Evolutionary conservation across 2,888 invertebrate genomes (phyloP), one percentile per base, ranked within the genome.

Genomic region (Caradrina kadenii): DNA sequence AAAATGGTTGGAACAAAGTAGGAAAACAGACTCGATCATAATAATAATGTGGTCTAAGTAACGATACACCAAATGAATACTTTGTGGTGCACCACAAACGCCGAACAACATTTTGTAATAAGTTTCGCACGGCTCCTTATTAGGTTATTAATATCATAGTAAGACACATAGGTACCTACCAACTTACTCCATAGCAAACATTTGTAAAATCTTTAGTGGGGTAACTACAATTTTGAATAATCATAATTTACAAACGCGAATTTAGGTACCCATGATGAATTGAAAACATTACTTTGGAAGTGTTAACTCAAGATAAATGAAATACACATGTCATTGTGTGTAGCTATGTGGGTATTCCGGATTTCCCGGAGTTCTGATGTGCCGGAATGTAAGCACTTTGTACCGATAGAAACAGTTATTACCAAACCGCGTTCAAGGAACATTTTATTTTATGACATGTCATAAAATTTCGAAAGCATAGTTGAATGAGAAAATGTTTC

Each of bases 391-490:
- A 56, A 45, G 53, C n/a, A 70, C 53, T 48, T 67, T 55, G 61
- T 59, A 52, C 15, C 42, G 42, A 71, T 31, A 73, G 55, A 60
- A 77, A 76, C 17, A 19, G 22, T 63, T 77, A 77, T 81, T 81
- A 61, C 77, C 53, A 66, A 77, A 78, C 78, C 63, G 59, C 81
- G 45, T 79, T 84, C 85, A 87, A 83, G 69, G 71, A 89, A 84
- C 85, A 83, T 83, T 87, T 87, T 83, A 75, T 87, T 90, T 91
- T 90, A 92, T 89, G 80, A 81, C 87, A 80, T 80, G 86, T 86
- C 88, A 86, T 86, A 84, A 81, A 76, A 71, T 72, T 82, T 82
- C 65, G 74, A 82, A 84, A 73, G 83, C 86, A 84, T 85, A 80
- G 74, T 73, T 75, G 73, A 71, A 70, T 76, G 67, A 73, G 84